phyloP scores from a whole-genome alignment of 2,113 vertebrate species.

The Agelaius tricolor region DNA sequence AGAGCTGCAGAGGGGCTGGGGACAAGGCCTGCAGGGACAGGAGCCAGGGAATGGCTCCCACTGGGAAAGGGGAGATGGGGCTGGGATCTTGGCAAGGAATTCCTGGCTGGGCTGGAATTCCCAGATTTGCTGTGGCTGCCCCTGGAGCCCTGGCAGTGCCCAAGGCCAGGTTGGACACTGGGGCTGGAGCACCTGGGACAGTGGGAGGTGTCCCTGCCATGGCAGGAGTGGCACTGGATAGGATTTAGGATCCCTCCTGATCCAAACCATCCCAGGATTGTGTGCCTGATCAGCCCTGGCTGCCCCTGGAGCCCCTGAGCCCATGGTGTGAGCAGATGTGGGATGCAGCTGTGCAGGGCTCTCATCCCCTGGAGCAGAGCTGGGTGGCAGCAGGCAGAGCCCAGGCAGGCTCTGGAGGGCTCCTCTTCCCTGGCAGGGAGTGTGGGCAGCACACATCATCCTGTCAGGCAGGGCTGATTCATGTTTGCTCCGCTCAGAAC shows the following conservation, averaged over 20 bases:
- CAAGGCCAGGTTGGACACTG: background rate
- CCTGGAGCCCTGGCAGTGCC: background rate
- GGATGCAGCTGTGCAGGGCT: background rate
- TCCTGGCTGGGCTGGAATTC: background rate
- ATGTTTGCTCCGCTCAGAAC: background rate
- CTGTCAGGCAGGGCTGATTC: slow-evolving; percentile 36
- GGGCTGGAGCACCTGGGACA: background rate
- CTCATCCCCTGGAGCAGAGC: background rate
- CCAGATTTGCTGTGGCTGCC: background rate
- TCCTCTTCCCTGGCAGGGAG: background rate
- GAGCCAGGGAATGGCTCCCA: background rate
- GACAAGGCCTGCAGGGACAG: background rate
- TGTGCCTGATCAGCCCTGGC: background rate
- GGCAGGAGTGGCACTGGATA: accelerated
- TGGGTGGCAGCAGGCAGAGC: background rate
- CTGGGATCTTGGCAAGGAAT: background rate
- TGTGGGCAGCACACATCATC: slow-evolving; percentile 36
- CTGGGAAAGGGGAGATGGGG: background rate
- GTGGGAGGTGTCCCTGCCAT: background rate
- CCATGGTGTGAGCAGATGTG: background rate
- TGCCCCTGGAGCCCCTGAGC: background rate
- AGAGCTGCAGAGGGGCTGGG: background rate
- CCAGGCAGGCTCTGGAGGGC: background rate
- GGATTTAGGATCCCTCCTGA: background rate
- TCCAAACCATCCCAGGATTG: no score